Conservation (phyloP, 2,113 vertebrate genomes). For the Phalacrocorax carbo region DNA sequence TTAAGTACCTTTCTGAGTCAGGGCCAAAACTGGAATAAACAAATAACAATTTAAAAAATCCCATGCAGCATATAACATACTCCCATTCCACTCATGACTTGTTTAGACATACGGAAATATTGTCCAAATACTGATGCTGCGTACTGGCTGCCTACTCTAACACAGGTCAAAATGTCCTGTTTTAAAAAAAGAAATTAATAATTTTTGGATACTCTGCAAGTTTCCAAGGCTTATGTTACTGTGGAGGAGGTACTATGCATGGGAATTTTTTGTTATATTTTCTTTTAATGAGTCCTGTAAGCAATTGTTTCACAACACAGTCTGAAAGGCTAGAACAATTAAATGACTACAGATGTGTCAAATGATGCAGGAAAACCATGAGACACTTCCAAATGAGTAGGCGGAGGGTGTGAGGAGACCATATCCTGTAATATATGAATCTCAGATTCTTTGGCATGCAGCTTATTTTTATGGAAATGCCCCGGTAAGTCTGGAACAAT, state of each 20-base stretch:
- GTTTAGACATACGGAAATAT: background rate
- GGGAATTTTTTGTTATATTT: conserved; percentile 54
- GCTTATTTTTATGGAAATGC: conserved; percentile 59
- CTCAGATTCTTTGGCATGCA: conserved; percentile 57
- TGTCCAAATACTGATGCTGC: background rate
- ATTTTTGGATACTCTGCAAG: background rate
- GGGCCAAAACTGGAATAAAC: background rate
- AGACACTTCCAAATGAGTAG: conserved; percentile 66
- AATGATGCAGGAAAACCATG: conserved; percentile 65
- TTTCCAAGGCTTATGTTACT: conserved; percentile 38
- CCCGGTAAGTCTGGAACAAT: conserved; percentile 49
- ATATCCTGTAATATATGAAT: conserved; percentile 66
- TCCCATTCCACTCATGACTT: background rate
- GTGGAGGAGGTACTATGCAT: conserved; percentile 1
- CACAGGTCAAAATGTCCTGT: conserved; percentile 5
- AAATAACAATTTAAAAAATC: background rate
- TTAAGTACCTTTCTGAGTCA: conserved; percentile 5
- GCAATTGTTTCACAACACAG: conserved; percentile 61
- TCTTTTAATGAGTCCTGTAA: conserved; percentile 57
- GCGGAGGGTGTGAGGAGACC: conserved; percentile 62
- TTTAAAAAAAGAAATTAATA: background rate
- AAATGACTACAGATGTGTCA: conserved; percentile 69
- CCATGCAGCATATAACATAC: background rate
- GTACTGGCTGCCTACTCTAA: background rate
- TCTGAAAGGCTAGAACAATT: conserved; percentile 66